phyloP scores from a whole-genome alignment of 2,888 invertebrate genomes.

The Stenoptilia bipunctidactyla region DNA sequence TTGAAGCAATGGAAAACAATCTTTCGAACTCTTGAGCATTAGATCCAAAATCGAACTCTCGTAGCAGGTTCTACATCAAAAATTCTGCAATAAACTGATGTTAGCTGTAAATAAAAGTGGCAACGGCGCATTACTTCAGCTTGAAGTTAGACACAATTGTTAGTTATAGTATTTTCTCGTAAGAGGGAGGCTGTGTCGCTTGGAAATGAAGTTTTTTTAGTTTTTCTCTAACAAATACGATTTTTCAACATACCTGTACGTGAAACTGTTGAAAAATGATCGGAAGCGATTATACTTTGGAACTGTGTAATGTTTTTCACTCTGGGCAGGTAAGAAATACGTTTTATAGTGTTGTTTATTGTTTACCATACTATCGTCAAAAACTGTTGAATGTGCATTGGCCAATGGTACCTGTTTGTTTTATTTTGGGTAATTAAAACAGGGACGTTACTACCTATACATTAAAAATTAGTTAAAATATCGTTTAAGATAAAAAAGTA shows the following conservation, averaged over 20 bases:
- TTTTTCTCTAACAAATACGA: too few relatives aligned
- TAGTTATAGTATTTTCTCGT: constrained; percentile 30
- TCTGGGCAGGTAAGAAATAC: constrained; percentile 80
- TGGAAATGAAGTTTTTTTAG: constrained; percentile 22
- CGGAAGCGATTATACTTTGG: constrained; percentile 87
- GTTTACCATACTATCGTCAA: too few relatives aligned
- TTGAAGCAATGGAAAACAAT: constrained; percentile 8
- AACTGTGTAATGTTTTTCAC: constrained; percentile 89
- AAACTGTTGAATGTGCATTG: too few relatives aligned
- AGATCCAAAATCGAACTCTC: background rate
- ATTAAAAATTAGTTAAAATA: too few relatives aligned
- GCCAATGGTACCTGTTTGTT: too few relatives aligned
- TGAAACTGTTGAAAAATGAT: constrained; percentile 76
- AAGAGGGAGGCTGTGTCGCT: constrained; percentile 29
- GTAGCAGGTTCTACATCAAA: constrained; percentile 6
- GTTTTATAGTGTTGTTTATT: background rate
- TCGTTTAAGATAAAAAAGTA: too few relatives aligned
- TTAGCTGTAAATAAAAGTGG: constrained; percentile 32
- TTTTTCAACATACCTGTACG: too few relatives aligned
- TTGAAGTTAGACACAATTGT: constrained; percentile 41
- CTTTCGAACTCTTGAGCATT: constrained; percentile 1
- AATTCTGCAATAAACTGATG: constrained; percentile 27
- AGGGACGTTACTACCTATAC: too few relatives aligned
- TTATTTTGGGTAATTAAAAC: too few relatives aligned
- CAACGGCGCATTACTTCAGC: constrained; percentile 37